phyloP scores from a whole-genome alignment of 2,113 vertebrate species.

The Tragulus kanchil region DNA sequence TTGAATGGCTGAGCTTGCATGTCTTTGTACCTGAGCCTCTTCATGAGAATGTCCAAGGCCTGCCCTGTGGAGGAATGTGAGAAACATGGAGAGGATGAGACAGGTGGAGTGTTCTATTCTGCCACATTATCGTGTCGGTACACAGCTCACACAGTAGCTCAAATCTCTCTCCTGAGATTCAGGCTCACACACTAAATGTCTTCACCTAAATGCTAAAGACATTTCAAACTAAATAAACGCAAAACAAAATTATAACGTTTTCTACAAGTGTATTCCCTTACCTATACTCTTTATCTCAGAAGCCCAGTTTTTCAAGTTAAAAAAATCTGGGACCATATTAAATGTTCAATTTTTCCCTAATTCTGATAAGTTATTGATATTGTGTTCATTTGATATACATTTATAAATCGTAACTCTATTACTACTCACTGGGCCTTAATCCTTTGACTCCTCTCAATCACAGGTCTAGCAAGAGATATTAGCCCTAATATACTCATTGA shows the following conservation, averaged over 20 bases:
- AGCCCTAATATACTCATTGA: background rate
- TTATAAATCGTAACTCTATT: background rate
- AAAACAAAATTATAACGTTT: background rate
- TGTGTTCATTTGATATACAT: background rate
- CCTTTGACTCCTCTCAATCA: background rate
- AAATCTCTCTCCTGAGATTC: background rate
- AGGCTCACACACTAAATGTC: background rate
- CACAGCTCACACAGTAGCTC: background rate
- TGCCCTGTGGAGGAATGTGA: background rate
- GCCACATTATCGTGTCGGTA: background rate
- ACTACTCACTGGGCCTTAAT: background rate
- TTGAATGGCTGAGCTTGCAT: background rate
- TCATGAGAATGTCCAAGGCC: background rate
- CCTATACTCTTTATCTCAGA: background rate
- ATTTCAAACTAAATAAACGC: background rate
- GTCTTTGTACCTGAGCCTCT: background rate
- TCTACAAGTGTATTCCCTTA: background rate
- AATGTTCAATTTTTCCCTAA: background rate
- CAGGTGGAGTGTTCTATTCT: background rate
- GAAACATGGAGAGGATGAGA: background rate
- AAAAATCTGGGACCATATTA: background rate
- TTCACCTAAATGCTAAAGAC: background rate
- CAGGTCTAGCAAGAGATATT: background rate
- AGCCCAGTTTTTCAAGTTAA: background rate
- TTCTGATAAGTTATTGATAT: background rate